Percentiles rank a stretch among this genome's conserved stretches.
These are phyloP conservation scores for Drosophila triauraria DNA, from an alignment of 1,140 invertebrate genomes.

Conservation along the genomic window DNA sequence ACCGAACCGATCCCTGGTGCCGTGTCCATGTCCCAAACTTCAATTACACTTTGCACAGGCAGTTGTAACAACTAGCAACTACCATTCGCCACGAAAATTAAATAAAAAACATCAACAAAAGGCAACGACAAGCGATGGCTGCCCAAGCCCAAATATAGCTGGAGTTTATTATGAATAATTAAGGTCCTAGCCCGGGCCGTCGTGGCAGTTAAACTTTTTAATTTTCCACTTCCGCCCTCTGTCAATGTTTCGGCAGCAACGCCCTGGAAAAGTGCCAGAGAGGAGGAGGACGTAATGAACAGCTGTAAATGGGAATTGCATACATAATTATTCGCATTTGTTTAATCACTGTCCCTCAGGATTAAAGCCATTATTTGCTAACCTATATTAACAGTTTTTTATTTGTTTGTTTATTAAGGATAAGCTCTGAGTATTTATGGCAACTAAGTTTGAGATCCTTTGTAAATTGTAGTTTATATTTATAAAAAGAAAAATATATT, in stretches of 20 bases:
- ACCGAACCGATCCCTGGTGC: neutral
- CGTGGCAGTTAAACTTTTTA: conserved; percentile 32
- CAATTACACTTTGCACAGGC: conserved; percentile 32
- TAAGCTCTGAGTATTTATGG: neutral
- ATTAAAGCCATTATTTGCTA: neutral
- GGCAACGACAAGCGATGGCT: neutral
- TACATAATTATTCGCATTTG: conserved; percentile 13
- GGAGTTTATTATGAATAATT: conserved; percentile 41
- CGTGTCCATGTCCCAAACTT: conserved; percentile 18
- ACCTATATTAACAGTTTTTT: neutral
- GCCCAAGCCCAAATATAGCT: conserved; percentile 5
- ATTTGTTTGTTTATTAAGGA: neutral
- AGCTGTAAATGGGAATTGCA: conserved; percentile 7
- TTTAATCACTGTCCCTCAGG: neutral
- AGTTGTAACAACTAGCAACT: conserved; percentile 16
- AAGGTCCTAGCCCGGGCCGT: conserved; percentile 15
- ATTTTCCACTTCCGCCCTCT: conserved; percentile 27
- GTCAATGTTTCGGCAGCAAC: conserved; percentile 1
- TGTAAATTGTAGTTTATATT: neutral
- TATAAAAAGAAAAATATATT: neutral
- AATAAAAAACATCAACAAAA: neutral
- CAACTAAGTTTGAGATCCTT: too few relatives aligned
- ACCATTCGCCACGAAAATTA: conserved; percentile 1
- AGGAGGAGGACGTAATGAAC: neutral
- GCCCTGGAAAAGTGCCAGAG: neutral